Evolutionary conservation across 2,888 invertebrate species (phyloP).

Genomic region (Seladonia tumulorum): DNA sequence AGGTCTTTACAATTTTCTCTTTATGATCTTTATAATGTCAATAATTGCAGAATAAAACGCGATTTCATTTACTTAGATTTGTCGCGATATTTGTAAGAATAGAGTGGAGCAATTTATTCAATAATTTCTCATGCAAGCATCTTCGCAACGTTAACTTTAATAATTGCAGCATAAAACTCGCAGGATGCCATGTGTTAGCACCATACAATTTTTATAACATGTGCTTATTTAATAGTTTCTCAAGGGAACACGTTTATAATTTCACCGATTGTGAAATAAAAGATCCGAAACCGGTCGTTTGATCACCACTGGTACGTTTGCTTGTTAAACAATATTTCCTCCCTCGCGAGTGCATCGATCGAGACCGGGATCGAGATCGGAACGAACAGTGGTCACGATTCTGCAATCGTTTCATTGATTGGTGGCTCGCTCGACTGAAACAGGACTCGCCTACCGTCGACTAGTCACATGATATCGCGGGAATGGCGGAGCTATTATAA

Average conservation of each 20-base stretch:
- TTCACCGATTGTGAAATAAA: not conserved
- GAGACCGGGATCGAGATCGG: not conserved
- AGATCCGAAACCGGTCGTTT: too few relatives aligned
- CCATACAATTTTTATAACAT: too few relatives aligned
- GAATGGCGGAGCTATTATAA: slow-evolving; percentile 1
- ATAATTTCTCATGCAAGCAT: not conserved
- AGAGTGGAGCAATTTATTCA: not conserved
- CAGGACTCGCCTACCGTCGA: slow-evolving; percentile 9
- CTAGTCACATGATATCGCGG: slow-evolving; percentile 3
- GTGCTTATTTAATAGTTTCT: not conserved
- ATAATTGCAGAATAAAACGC: not conserved
- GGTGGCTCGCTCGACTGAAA: not conserved
- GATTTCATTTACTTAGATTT: too few relatives aligned
- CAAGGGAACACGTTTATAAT: too few relatives aligned
- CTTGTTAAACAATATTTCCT: not conserved
- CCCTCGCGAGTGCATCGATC: not conserved
- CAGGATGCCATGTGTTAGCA: too few relatives aligned
- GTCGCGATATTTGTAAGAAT: too few relatives aligned
- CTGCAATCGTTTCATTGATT: slow-evolving; percentile 7
- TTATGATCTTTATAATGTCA: not conserved
- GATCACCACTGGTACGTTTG: too few relatives aligned
- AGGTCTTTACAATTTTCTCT: too few relatives aligned
- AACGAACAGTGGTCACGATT: slow-evolving; percentile 2
- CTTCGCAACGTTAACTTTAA: too few relatives aligned
- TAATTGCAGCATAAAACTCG: too few relatives aligned